These are phyloP conservation scores for Himalopsyche phryganea DNA, from an alignment of 1,140 invertebrate genomes.

Conservation along the genomic window DNA sequence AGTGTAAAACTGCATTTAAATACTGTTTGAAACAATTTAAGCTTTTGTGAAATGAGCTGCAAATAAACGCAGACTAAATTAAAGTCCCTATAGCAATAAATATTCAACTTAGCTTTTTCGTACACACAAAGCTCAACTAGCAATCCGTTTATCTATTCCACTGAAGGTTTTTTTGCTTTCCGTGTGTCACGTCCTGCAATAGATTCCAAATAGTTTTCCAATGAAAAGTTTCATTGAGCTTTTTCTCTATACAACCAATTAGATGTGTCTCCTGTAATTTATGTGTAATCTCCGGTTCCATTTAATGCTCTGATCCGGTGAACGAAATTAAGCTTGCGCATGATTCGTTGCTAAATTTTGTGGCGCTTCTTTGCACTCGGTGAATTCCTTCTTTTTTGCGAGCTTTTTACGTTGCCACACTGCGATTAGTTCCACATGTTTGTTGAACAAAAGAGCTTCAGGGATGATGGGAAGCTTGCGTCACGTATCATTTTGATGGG, in stretches of 20 bases:
- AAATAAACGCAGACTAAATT: too few species aligned
- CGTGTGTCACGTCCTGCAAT: too few species aligned
- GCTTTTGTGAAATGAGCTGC: too few species aligned
- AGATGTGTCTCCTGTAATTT: slow-evolving; percentile 30
- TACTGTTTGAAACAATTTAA: too few species aligned
- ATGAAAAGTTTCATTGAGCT: slow-evolving; percentile 5
- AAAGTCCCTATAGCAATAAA: too few species aligned
- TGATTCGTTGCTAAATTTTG: slow-evolving; percentile 33
- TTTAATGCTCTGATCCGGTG: slow-evolving; percentile 29
- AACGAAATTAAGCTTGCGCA: slow-evolving; percentile 29
- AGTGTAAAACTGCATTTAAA: too few species aligned
- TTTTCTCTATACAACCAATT: slow-evolving; percentile 31
- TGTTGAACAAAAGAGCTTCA: slow-evolving; percentile 10
- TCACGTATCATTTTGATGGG: slow-evolving; percentile 30
- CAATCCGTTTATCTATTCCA: too few species aligned
- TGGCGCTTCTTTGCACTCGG: not conserved
- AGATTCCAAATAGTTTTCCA: not conserved
- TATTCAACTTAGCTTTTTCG: too few species aligned
- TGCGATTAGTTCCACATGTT: slow-evolving; percentile 27
- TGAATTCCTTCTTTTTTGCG: slow-evolving; percentile 14
- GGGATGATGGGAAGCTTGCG: slow-evolving; percentile 22
- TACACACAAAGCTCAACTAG: too few species aligned
- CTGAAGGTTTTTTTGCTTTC: too few species aligned
- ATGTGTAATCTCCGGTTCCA: slow-evolving; percentile 30
- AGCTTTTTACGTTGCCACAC: slow-evolving; percentile 6